Evolutionary conservation across 2,113 vertebrate species (phyloP).

Genomic region (Zapornia atra): DNA sequence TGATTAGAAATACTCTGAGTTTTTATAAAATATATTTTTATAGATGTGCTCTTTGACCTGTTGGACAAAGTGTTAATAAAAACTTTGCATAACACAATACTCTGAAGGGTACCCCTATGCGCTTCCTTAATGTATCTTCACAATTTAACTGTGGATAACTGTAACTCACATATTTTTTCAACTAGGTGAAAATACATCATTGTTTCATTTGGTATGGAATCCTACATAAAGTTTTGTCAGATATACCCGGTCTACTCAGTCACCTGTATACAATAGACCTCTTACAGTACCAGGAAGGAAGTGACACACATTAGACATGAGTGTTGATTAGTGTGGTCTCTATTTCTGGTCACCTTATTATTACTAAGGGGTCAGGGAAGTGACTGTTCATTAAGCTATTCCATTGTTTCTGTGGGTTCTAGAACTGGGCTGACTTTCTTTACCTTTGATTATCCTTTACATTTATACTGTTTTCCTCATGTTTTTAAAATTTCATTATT

Average conservation of each 20-base stretch:
- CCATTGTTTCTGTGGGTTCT: neutral
- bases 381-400: neutral
- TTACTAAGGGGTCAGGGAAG: neutral
- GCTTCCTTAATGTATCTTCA: neutral
- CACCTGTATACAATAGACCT: neutral
- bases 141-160: neutral
- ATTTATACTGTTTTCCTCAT: neutral
- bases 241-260: neutral
- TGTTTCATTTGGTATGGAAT: neutral
- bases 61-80: neutral
- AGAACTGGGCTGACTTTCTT: neutral
- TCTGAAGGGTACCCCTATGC: neutral
- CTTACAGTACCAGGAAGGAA: neutral
- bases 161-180: neutral
- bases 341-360: neutral
- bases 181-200: neutral
- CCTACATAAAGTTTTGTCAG: neutral
- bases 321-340: neutral
- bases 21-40: neutral
- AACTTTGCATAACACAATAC: rapidly evolving
- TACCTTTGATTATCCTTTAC: neutral
- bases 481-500: neutral
- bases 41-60: neutral
- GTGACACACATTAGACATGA: neutral
- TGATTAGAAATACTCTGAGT: neutral